A percentile compares a stretch with the other conserved stretches of the same genome.
phyloP scores from a whole-genome alignment of 2,797 vertebrate genomes.

The Schizopygopsis malacanthus region DNA sequence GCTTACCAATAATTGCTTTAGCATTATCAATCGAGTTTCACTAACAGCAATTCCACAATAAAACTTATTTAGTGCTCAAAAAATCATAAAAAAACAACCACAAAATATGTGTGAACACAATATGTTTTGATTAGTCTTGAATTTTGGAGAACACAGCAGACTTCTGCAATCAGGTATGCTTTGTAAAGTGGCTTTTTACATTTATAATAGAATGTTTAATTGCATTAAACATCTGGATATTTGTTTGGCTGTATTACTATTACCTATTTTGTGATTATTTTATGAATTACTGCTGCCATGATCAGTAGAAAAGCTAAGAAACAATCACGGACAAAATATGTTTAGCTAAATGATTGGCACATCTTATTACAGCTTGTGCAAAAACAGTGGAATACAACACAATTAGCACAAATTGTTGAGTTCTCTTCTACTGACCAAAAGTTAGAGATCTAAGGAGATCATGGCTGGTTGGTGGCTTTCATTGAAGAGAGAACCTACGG shows the following conservation, averaged over 20 bases:
- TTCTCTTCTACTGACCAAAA: conserved; percentile 63
- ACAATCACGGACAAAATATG: background rate
- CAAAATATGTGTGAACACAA: background rate
- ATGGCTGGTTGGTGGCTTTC: conserved; percentile 40
- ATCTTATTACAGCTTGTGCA: conserved; percentile 1
- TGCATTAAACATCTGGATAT: background rate
- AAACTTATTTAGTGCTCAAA: background rate
- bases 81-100: background rate
- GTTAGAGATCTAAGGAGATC: conserved; percentile 50
- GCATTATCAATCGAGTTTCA: background rate
- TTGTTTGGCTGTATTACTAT: background rate
- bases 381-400: conserved; percentile 40
- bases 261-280: background rate
- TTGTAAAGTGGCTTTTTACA: background rate
- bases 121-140: background rate
- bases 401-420: conserved; percentile 58
- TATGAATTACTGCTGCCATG: background rate
- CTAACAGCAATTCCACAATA: background rate
- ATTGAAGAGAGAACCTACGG: too few species aligned
- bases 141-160: background rate
- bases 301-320: background rate
- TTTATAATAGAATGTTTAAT: background rate
- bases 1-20: background rate
- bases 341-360: background rate
- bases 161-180: background rate